phyloP scores from a whole-genome alignment of 2,888 invertebrate genomes.

The Megastigmus dorsalis region DNA sequence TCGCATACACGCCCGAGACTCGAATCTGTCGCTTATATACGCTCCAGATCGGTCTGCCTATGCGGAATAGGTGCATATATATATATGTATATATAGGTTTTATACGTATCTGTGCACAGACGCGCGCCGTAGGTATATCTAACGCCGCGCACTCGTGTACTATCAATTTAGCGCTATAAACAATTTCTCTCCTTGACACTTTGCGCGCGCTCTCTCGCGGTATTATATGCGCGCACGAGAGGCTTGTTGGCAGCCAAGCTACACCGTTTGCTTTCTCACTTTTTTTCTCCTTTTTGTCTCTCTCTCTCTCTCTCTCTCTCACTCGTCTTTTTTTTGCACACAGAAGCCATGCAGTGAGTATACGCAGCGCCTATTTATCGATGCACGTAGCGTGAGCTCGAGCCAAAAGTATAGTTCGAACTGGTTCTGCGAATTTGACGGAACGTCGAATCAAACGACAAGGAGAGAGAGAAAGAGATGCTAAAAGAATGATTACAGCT shows the following conservation, averaged over 20 bases:
- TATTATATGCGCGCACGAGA: too few relatives aligned
- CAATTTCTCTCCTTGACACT: conserved; percentile 47
- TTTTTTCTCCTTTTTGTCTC: too few relatives aligned
- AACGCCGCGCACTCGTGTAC: neutral
- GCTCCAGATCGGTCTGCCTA: conserved; percentile 59
- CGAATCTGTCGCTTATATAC: conserved; percentile 64
- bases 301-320: neutral
- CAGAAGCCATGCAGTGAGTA: conserved; percentile 11
- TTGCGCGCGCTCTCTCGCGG: neutral
- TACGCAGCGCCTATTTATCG: conserved; percentile 36
- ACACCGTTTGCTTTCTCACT: neutral
- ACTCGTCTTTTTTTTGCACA: neutral
- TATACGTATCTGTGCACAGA: too few relatives aligned
- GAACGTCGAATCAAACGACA: conserved; percentile 57
- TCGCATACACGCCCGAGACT: conserved; percentile 61
- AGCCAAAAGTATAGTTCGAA: conserved; percentile 46
- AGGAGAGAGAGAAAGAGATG: conserved; percentile 13
- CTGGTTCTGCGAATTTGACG: conserved; percentile 63
- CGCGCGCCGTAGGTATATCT: too few relatives aligned
- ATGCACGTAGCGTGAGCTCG: neutral
- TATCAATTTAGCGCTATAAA: conserved; percentile 47
- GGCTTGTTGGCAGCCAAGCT: too few relatives aligned
- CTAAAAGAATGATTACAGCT: conserved; percentile 18
- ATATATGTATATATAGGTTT: conserved; percentile 1
- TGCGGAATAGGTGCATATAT: neutral